phyloP scores from a whole-genome alignment of 1,140 invertebrate genomes.

The Bathynomus jamesi region DNA sequence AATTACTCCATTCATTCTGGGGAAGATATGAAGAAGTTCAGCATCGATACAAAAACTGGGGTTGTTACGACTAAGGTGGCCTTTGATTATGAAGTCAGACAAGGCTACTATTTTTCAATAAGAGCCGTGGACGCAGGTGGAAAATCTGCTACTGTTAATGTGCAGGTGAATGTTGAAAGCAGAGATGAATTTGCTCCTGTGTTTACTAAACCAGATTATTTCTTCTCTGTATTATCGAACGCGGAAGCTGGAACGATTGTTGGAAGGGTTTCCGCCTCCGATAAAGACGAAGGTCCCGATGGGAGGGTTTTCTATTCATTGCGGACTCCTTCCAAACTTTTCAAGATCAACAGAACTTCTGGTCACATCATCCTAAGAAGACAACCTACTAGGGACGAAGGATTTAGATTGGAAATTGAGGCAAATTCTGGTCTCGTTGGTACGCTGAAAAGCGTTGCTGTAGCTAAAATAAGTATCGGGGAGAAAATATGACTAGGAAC shows the following conservation, averaged over 20 bases:
- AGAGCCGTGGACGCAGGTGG: constrained; percentile 76
- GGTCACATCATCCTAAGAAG: constrained; percentile 70
- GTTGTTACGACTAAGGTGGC: constrained; percentile 65
- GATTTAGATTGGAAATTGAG: constrained; percentile 58
- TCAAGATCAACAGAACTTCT: constrained; percentile 83
- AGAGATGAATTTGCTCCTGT: constrained; percentile 86
- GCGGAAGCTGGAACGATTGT: constrained; percentile 67
- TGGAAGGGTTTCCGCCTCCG: constrained; percentile 78
- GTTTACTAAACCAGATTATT: constrained; percentile 78
- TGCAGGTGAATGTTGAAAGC: constrained; percentile 78
- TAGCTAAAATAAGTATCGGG: constrained; percentile 67
- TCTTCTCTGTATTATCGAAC: constrained; percentile 64
- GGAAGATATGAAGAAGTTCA: constrained; percentile 73
- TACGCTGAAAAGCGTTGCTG: constrained; percentile 73
- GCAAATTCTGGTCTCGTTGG: constrained; percentile 79
- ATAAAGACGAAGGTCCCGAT: constrained; percentile 82
- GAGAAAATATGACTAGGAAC: constrained; percentile 50
- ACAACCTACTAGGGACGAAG: constrained; percentile 22
- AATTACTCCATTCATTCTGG: constrained; percentile 74
- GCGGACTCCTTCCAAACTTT: constrained; percentile 70
- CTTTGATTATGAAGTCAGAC: constrained; percentile 79
- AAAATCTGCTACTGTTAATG: constrained; percentile 61
- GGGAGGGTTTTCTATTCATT: constrained; percentile 83
- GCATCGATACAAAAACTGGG: constrained; percentile 66
- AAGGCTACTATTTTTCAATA: constrained; percentile 72